phyloP scores from a whole-genome alignment of 37 sponge, comb jelly and placozoan species.

The Crambe crambe region DNA sequence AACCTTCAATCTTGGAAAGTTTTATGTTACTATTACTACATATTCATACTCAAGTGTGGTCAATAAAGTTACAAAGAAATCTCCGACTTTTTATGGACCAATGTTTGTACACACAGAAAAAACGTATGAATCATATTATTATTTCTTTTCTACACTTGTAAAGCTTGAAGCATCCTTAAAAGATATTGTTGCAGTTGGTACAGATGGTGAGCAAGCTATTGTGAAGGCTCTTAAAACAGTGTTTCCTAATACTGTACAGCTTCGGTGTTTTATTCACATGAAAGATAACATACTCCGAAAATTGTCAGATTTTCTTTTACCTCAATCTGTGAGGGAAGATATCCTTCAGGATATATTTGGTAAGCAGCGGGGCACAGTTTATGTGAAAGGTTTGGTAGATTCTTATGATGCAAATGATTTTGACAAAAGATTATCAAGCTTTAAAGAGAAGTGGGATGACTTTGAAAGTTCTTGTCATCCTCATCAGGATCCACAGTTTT shows the following conservation, averaged over 20 bases:
- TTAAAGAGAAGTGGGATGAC: background rate
- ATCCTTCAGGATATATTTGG: slow-evolving; percentile 2
- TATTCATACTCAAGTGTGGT: background rate
- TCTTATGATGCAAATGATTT: background rate
- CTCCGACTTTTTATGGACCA: slow-evolving; percentile 7
- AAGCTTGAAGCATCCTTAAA: background rate
- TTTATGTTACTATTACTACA: slow-evolving; percentile 7
- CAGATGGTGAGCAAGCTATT: slow-evolving; percentile 9
- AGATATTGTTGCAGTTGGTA: background rate
- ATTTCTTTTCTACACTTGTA: slow-evolving; percentile 1
- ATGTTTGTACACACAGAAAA: slow-evolving; percentile 7
- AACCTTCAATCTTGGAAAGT: too few relatives aligned
- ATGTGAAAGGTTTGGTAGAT: background rate
- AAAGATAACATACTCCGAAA: slow-evolving; percentile 6
- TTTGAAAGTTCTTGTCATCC: background rate
- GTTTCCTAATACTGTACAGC: background rate
- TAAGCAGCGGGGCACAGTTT: background rate
- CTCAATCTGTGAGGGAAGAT: slow-evolving; percentile 4
- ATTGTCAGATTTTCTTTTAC: background rate
- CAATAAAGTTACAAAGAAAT: background rate
- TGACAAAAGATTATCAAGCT: background rate
- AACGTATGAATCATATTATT: slow-evolving; percentile 5
- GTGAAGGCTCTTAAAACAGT: background rate
- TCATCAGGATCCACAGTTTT: background rate
- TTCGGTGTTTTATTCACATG: too few relatives aligned